Evolutionary conservation across 2,888 invertebrate species (phyloP).

Genomic region (Tachina grossa): DNA sequence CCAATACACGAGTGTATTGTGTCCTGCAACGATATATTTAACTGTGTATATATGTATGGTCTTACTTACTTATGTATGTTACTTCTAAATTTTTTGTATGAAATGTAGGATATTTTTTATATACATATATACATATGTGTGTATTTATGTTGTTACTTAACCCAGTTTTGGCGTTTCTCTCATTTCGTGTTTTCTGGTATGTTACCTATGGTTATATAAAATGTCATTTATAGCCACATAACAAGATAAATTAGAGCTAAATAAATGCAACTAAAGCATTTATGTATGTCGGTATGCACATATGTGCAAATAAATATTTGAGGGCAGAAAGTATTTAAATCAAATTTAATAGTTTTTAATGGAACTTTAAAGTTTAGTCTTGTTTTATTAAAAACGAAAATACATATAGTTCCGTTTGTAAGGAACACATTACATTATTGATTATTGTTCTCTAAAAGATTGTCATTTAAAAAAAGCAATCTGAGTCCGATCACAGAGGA

Average conservation of each 20-base stretch:
- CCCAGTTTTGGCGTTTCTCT: not conserved
- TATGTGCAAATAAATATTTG: not conserved
- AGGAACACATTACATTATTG: too few relatives aligned
- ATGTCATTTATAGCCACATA: conserved; percentile 66
- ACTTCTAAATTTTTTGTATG: conserved; percentile 10
- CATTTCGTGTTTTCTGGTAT: conserved; percentile 9
- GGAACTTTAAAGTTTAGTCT: too few relatives aligned
- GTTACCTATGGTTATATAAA: conserved; percentile 55
- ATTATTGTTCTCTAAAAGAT: too few relatives aligned
- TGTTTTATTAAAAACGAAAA: too few relatives aligned
- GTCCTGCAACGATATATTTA: not conserved
- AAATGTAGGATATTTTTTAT: conserved; percentile 19
- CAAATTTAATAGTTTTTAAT: too few relatives aligned
- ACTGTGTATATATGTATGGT: not conserved
- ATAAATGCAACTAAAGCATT: conserved; percentile 26
- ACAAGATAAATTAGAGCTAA: conserved; percentile 59
- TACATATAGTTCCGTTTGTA: too few relatives aligned
- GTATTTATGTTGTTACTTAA: not conserved
- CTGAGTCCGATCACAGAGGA: too few relatives aligned
- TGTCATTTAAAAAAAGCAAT: too few relatives aligned
- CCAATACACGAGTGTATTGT: conserved; percentile 14
- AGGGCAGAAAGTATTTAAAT: not conserved
- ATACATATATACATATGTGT: too few relatives aligned
- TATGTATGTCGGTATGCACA: not conserved
- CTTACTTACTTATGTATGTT: not conserved